phyloP scores from a whole-genome alignment of 2,113 vertebrate genomes.

The Vulpes ferrilata region DNA sequence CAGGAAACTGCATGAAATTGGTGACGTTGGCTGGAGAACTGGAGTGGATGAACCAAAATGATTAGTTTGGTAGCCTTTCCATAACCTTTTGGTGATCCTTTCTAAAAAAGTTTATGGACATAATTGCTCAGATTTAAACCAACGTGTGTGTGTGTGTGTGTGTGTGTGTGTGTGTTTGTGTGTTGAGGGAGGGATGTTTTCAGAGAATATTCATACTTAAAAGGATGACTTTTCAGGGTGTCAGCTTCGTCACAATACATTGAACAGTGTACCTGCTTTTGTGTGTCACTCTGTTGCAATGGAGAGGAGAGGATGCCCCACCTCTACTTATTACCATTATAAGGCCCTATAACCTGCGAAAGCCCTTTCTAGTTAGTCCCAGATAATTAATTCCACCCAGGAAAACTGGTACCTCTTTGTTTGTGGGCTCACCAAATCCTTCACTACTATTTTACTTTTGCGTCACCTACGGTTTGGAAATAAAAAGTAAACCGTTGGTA shows the following conservation, averaged over 20 bases:
- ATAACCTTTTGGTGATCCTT: background rate
- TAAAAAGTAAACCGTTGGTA: background rate
- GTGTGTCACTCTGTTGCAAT: background rate
- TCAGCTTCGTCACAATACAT: background rate
- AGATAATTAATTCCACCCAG: background rate
- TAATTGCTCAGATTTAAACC: background rate
- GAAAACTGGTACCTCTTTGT: background rate
- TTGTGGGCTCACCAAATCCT: background rate
- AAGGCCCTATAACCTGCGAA: background rate
- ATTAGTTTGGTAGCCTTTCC: background rate
- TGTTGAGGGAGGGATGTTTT: background rate
- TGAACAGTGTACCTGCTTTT: background rate
- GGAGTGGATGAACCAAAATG: background rate
- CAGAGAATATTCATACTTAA: conserved; percentile 9
- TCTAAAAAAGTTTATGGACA: background rate
- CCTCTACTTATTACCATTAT: background rate
- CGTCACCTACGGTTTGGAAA: background rate
- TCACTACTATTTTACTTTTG: background rate
- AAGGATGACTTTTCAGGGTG: background rate
- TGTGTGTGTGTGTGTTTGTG: background rate
- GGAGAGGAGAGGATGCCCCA: background rate
- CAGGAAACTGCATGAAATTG: background rate
- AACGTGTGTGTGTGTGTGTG: background rate
- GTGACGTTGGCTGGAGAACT: background rate
- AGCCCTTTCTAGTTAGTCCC: background rate